A percentile compares a stretch with the other conserved stretches of the same genome.
Conservation (phyloP, 35 echinoderm and acorn worm species). For the Chiridota heheva region DNA sequence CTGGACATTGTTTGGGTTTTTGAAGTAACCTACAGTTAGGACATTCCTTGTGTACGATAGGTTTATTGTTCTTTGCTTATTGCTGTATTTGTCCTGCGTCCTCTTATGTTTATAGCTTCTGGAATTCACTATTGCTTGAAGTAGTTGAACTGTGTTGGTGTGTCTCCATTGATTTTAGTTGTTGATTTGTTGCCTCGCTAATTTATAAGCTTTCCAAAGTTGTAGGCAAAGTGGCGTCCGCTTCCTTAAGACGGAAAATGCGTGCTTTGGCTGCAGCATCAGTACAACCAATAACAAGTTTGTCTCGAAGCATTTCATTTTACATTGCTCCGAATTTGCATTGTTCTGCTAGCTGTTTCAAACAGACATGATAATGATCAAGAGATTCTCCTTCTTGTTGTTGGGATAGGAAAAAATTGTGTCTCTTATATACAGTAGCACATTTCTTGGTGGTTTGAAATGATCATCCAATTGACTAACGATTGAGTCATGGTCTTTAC, state of each 20-base stretch:
- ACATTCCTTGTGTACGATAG: too few relatives aligned
- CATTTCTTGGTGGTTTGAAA: conserved; percentile 29
- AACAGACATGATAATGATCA: not conserved
- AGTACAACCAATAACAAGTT: conserved; percentile 30
- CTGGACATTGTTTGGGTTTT: too few relatives aligned
- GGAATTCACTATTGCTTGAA: not conserved
- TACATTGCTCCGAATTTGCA: conserved; percentile 19
- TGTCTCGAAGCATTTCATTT: conserved; percentile 46
- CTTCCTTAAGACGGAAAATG: conserved; percentile 4
- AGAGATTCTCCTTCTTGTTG: conserved; percentile 1
- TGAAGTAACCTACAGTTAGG: too few relatives aligned
- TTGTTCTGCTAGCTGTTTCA: not conserved
- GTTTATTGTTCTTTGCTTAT: not conserved
- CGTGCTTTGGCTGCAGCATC: conserved; percentile 9
- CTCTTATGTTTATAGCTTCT: not conserved
- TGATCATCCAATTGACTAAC: not conserved
- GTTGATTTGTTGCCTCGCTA: not conserved
- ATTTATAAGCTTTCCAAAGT: conserved; percentile 1
- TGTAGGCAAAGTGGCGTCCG: not conserved
- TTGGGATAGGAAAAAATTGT: not conserved
- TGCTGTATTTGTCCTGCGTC: not conserved
- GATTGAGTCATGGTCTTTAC: conserved; percentile 26
- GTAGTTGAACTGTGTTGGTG: too few relatives aligned
- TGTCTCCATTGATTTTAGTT: conserved; percentile 8
- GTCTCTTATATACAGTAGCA: conserved; percentile 3